Base-by-base conservation (phyloP, 2,113 vertebrate genomes). In the Opisthocomus hoazin region DNA sequence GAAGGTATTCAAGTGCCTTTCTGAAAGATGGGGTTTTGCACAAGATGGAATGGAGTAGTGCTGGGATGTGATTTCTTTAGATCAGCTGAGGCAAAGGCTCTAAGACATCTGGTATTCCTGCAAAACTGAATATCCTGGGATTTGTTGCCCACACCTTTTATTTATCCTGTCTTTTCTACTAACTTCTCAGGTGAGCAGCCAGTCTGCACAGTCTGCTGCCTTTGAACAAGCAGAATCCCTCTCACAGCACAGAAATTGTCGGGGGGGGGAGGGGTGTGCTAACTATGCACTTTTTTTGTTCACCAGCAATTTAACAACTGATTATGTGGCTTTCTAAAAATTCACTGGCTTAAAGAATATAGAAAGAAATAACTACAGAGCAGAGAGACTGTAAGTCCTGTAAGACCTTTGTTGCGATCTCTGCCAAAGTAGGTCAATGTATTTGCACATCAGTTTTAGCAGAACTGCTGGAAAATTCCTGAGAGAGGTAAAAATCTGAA, bases 401-500 rank as follows among this genome's bases (percentile, higher is more conserved):
- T 43, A 84, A 92, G 60, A 78, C 56, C 45, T 21, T 58, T 15
- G 37, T 23, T 50, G 73, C 76, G 86, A 91, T 89, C 70, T 79
- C 63, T 95, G 63, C 63, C 95, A 88, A 76, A 96, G 54, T 71
- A 87, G 94, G 86, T 87, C 89, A 84, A 53, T 27, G 46, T 68
- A 22, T 87, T 93, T 20, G 51, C 24, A 87, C 60, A 76, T 84
- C 82, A 87, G 65, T 82, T 89, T 96, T 34, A 90, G 89, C 82
- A 77, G 54, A 77, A 92, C 63, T 75, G 89, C 69, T 79, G 79
- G 61, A 95, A 77, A 82, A 84, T 70, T 84, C 43, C 68, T 41
- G 32, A 92, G 27, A 93, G 50, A 95, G 30, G 84, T 60, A 84
- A 83, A 86, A 90, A 78, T 84, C 69, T 93, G 85, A 87, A 97